A percentile compares a stretch with the other conserved stretches of the same genome.
Conservation (phyloP, 2,888 invertebrate species). For the Conchocele bisecta region DNA sequence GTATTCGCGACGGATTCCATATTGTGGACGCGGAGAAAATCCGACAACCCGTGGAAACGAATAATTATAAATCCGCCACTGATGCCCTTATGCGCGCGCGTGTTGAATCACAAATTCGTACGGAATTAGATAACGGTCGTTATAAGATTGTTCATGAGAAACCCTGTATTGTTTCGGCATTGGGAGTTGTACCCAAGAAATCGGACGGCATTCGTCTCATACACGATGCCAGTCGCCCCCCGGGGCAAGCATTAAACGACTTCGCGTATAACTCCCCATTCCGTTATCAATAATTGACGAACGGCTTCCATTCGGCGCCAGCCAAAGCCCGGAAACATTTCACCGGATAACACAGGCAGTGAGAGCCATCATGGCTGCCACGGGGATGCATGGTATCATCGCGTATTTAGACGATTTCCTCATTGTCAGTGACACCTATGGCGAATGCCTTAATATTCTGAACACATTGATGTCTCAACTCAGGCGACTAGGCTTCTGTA, state of each 20-base stretch:
- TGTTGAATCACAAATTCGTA: constrained; percentile 12
- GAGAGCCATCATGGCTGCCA: constrained; percentile 3
- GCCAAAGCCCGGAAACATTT: constrained; percentile 5
- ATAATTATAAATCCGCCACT: constrained; percentile 36
- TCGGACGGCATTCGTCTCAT: too few species aligned
- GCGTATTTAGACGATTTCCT: constrained; percentile 22
- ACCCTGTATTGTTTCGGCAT: too few species aligned
- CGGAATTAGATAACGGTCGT: constrained; percentile 27
- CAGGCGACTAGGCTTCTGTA: constrained; percentile 18
- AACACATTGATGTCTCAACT: constrained; percentile 4
- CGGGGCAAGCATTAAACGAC: too few species aligned
- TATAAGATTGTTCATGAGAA: constrained; percentile 26
- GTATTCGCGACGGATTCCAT: constrained; percentile 22
- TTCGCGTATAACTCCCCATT: too few species aligned
- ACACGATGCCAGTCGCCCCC: too few species aligned
- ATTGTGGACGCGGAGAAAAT: constrained; percentile 18
- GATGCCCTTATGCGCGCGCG: constrained; percentile 22
- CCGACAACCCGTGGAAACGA: background rate
- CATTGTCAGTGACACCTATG: constrained; percentile 2
- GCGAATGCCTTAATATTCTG: constrained; percentile 3
- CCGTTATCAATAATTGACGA: too few species aligned
- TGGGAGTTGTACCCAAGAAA: too few species aligned
- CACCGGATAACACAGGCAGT: constrained; percentile 19
- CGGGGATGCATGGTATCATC: background rate
- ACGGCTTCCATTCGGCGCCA: constrained; percentile 17